Evolutionary conservation across 1,140 invertebrate genomes (phyloP), one percentile per base, ranked within the genome.

Genomic region (Hycleus phaleratus): DNA sequence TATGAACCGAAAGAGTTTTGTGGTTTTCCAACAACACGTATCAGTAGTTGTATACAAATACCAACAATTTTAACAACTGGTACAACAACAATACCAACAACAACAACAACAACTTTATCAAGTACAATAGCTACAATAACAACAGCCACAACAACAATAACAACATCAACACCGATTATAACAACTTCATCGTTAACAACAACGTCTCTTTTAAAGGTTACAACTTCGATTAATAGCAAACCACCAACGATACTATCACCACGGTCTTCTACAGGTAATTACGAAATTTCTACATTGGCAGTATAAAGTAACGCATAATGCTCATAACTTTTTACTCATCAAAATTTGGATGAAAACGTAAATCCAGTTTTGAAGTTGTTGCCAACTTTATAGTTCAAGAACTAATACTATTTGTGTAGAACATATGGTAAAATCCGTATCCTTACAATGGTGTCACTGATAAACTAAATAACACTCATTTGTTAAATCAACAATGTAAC

Each of bases 1-100:
- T 91, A 92, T 70, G 89, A 91, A 73, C 86, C 87, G 26, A 80
- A 80, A 54, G 83, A 83, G 53, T 84, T 82, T 63, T 79, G 73
- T 26, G 72, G 74, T 26, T 71, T 71, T 64, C 66, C 47, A 52
- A 49, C 46, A 24, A 49, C 46, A 24, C 38, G 40, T 38, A 38
- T 12, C 9, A 49, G 26, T 26, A 56, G 46, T 24, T 24, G 45
- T 44, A 39, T 48, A 10, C 51, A 45, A 12, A 53, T 32, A 5
- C 32, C 32, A 32, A 5, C 32, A 0, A 32, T 32, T 42, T 42
- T 11, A 42, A 42, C 40, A 42, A 42, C 40, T 7, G 10, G 4
- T 4, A 49, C 57, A 47, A 8, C 56, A 10, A 18, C 38, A 40
- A 24, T 38, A 18, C 25, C 50, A 18, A 12, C 43, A 25, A 46